Evolutionary conservation across 1,140 invertebrate species (phyloP).

Genomic region (Tenebrio molitor): DNA sequence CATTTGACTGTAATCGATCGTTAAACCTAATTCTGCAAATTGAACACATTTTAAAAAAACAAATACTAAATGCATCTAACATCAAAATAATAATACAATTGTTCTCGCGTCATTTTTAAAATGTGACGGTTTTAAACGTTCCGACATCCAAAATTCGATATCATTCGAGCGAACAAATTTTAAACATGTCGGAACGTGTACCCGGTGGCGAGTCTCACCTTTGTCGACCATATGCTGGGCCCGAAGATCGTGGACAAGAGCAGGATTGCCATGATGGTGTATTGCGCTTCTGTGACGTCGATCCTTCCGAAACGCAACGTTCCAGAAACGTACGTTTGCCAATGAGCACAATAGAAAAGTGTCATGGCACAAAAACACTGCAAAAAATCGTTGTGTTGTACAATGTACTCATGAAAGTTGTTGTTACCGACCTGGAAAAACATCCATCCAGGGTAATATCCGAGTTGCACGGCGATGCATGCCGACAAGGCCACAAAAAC

Average conservation of each 20-base stretch:
- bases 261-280: constrained; percentile 92
- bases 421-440: constrained; percentile 81
- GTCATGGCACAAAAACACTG: constrained; percentile 93
- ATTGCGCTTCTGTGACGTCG: constrained; percentile 99
- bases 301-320: constrained; percentile 93
- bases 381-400: constrained; percentile 58
- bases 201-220: constrained; percentile 73
- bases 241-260: constrained; percentile 90
- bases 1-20: not conserved
- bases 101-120: no score
- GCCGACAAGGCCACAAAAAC: constrained; percentile 97
- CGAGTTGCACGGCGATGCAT: constrained; percentile 92
- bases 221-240: constrained; percentile 84
- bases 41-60: constrained; percentile 1
- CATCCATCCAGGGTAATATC: constrained; percentile 92
- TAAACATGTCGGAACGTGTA: not conserved
- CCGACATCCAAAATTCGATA: not conserved
- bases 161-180: not conserved
- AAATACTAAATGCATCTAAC: not conserved
- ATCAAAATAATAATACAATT: no score
- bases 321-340: constrained; percentile 98
- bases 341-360: constrained; percentile 98
- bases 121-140: not conserved
- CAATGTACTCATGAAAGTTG: no score
- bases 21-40: not conserved